Evolutionary conservation across 1,140 invertebrate genomes (phyloP), one percentile per base, ranked within the genome.

Genomic region (Penaeus indicus): DNA sequence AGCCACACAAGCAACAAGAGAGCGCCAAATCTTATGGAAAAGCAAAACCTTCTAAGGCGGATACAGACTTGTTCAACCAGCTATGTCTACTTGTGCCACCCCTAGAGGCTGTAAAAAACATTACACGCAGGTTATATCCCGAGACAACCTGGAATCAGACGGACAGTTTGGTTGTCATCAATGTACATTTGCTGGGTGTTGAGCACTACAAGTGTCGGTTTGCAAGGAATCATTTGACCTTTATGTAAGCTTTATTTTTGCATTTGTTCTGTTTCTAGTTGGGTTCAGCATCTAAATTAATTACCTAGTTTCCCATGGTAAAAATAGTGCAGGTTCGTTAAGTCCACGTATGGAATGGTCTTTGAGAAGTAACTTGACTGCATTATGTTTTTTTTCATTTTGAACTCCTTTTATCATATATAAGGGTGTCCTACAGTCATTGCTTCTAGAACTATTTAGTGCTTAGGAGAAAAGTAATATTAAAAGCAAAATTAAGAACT

Each of bases 101-200:
- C 1, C 22, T 83, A 13, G n/a, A 83, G n/a, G 80, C 80, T 32
- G 54, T 83, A 1, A 61, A 83, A 27, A 62, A 13, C 38, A 38
- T 83, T 21, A 83, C 80, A 25, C 80, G 54, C 0, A 83, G 61
- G 60, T 22, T 83, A 21, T 62, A 63, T 63, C 80, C 80, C 5
- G 80, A 83, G 38, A 63, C 80, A 32, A 61, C 80, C n/a, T 83
- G 80, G 80, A 62, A 22, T 27, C 80, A 83, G 38, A 83, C 21
- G 22, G n/a, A 32, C 21, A 38, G 38, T 18, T 27, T 62, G n/a
- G 38, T 83, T 11, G 63, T n/a, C 11, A 25, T 83, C 54, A 63
- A 54, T 27, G 22, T 83, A 25, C 54, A 83, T 21, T 22, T 83
- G 21, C 18, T 38, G 21, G 80, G 80, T 21, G 80, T 83, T 8